A percentile compares a stretch with the other conserved stretches of the same genome.
Conservation (phyloP, 2,113 vertebrate genomes). For the Lipotes vexillifer region DNA sequence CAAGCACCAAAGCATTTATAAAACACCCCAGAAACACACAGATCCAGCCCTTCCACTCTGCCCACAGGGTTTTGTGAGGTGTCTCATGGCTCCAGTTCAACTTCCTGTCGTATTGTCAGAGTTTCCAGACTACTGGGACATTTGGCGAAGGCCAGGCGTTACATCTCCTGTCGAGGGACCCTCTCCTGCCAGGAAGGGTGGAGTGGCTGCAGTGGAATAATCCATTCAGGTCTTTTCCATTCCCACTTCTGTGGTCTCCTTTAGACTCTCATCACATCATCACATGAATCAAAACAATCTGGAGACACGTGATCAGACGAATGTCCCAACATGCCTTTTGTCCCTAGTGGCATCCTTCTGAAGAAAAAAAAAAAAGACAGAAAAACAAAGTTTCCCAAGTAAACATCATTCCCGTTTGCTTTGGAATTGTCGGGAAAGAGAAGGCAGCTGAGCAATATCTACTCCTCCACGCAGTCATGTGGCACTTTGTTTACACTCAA, state of each 20-base stretch:
- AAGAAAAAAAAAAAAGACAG: background rate
- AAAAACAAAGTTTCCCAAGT: slow-evolving; percentile 44
- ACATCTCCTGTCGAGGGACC: slow-evolving; percentile 34
- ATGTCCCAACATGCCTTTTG: background rate
- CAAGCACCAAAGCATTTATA: background rate
- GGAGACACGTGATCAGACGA: background rate
- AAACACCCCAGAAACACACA: background rate
- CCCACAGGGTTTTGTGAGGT: slow-evolving; percentile 7
- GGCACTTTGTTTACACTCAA: slow-evolving; percentile 1
- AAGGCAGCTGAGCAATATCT: background rate
- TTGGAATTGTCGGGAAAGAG: background rate
- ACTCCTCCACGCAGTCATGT: background rate
- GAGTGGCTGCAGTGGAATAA: slow-evolving; percentile 6
- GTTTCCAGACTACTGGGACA: slow-evolving; percentile 46
- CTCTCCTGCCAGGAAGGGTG: slow-evolving; percentile 54
- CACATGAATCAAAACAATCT: background rate
- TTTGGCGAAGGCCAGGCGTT: background rate
- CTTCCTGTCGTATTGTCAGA: slow-evolving; percentile 36
- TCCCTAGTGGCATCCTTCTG: background rate
- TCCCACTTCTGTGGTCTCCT: background rate
- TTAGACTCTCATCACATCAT: background rate
- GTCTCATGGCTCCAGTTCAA: slow-evolving; percentile 26
- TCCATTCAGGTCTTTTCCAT: background rate
- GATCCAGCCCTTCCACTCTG: background rate
- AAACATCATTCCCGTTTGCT: background rate